Conservation (phyloP, 2,113 vertebrate species). For the Sterrhoptilus dennistouni region DNA sequence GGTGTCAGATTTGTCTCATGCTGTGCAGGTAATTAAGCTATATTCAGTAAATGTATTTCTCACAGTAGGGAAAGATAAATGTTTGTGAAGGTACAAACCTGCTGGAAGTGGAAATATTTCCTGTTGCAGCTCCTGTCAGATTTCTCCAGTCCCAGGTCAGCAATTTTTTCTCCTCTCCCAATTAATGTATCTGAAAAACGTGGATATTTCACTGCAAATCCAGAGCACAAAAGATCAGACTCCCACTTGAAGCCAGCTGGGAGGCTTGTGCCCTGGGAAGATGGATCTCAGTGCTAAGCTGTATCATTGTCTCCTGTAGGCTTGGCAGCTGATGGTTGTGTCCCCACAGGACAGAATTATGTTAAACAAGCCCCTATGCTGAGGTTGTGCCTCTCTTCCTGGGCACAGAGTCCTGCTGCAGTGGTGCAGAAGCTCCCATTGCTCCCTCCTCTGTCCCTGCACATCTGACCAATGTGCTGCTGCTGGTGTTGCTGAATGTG, state of each 20-base stretch:
- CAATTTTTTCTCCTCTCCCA: background rate
- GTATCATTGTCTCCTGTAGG: background rate
- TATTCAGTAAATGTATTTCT: constrained; percentile 46
- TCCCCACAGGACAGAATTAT: background rate
- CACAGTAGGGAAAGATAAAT: constrained; percentile 51
- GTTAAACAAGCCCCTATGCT: background rate
- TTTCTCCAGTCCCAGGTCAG: background rate
- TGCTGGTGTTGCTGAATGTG: background rate
- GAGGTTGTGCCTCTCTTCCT: background rate
- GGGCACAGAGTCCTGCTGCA: background rate
- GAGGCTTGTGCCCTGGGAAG: background rate
- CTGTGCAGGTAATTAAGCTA: constrained; percentile 89
- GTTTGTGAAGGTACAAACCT: constrained; percentile 30
- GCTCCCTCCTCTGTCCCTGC: background rate
- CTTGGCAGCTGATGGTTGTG: background rate
- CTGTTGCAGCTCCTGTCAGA: background rate
- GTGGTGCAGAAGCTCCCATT: background rate
- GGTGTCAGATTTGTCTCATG: constrained; percentile 88
- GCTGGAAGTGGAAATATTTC: constrained; percentile 24
- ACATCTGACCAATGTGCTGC: background rate
- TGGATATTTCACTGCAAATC: background rate
- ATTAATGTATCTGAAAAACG: background rate
- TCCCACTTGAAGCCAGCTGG: background rate
- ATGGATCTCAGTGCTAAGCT: background rate
- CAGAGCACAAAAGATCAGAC: background rate